Evolutionary conservation across 2,113 vertebrate species (phyloP).

Genomic region (Caloenas nicobarica): DNA sequence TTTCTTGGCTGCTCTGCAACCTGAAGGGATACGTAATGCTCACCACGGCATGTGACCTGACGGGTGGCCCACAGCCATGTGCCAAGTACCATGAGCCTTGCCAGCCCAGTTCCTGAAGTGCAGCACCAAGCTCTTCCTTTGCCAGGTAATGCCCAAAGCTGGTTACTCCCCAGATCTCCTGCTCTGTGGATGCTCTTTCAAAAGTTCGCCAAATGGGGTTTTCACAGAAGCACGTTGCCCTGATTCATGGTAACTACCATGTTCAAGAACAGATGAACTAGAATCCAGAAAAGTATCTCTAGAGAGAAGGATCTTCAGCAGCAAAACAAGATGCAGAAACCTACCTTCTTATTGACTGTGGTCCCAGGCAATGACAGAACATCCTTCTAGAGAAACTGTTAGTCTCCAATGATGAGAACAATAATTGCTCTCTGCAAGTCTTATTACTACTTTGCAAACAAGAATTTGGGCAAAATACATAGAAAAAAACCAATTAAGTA

Average conservation of each 20-base stretch:
- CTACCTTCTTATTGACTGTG: not conserved
- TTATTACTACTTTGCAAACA: not conserved
- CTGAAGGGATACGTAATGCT: not conserved
- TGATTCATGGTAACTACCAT: not conserved
- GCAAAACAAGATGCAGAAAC: not conserved
- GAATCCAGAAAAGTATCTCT: not conserved
- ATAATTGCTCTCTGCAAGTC: not conserved
- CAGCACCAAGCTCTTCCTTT: not conserved
- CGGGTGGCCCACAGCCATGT: not conserved
- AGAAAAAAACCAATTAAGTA: not conserved
- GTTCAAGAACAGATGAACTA: not conserved
- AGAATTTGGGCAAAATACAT: not conserved
- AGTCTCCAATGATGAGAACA: not conserved
- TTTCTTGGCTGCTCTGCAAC: not conserved
- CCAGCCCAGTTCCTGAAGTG: not conserved
- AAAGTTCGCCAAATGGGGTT: not conserved
- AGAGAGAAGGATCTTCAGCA: not conserved
- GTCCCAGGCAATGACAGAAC: not conserved
- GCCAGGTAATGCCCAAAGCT: accelerated
- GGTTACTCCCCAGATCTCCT: not conserved
- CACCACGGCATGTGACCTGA: not conserved
- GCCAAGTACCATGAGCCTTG: not conserved
- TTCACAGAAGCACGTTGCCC: not conserved
- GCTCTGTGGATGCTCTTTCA: not conserved
- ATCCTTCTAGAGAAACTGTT: not conserved